Evolutionary conservation across 2,797 vertebrate species (phyloP).

Genomic region (Aulostomus chinensis): DNA sequence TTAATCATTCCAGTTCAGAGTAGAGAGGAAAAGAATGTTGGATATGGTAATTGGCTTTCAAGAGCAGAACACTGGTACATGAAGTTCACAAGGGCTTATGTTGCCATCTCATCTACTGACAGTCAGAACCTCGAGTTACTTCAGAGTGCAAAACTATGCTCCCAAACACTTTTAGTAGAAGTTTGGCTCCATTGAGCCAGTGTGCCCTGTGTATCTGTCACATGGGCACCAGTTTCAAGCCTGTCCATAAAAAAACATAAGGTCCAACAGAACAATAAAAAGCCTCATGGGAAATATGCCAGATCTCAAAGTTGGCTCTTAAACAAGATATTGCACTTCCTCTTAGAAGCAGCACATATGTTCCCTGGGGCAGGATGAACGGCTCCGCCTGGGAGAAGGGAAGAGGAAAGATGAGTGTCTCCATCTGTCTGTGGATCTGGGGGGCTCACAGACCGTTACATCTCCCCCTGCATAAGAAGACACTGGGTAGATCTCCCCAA

Average conservation of each 20-base stretch:
- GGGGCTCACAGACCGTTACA: conserved; percentile 62
- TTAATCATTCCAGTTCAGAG: conserved; percentile 39
- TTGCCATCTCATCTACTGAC: conserved; percentile 9
- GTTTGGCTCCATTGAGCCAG: conserved; percentile 7
- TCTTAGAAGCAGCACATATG: conserved; percentile 70
- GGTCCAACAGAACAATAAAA: conserved; percentile 61
- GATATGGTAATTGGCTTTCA: conserved; percentile 56
- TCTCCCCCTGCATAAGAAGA: conserved; percentile 52
- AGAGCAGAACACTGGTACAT: conserved; percentile 11
- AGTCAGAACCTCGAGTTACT: conserved; percentile 1
- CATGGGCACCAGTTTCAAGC: conserved; percentile 10
- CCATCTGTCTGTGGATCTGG: conserved; percentile 75
- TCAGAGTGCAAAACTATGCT: conserved; percentile 1
- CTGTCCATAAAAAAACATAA: conserved; percentile 51
- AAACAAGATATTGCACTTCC: conserved; percentile 54
- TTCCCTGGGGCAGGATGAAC: conserved; percentile 66
- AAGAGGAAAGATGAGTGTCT: conserved; percentile 54
- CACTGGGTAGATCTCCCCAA: conserved; percentile 47
- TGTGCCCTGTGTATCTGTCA: conserved; percentile 18
- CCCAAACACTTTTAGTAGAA: conserved; percentile 2
- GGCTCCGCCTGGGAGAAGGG: conserved; percentile 59
- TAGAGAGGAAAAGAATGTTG: conserved; percentile 40
- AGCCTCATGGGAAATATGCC: conserved; percentile 55
- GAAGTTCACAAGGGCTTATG: conserved; percentile 19
- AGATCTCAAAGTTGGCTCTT: conserved; percentile 59